A percentile compares a stretch with the other conserved stretches of the same genome.
Conservation (phyloP, 2,888 invertebrate species). For the Pollenia griseotomentosa region DNA sequence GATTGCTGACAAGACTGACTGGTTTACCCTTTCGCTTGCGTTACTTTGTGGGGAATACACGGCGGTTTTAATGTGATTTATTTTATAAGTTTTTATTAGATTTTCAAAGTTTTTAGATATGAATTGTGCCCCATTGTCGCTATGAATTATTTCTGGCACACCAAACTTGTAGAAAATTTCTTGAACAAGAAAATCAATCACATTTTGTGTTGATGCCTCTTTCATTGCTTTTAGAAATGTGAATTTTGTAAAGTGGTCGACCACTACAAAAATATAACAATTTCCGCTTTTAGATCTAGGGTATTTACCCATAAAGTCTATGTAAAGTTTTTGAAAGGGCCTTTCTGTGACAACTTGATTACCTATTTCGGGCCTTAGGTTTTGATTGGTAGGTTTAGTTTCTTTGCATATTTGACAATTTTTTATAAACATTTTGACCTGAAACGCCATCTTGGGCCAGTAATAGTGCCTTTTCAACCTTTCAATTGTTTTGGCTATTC, state of each 20-base stretch:
- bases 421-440: too few species aligned
- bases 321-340: not conserved
- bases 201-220: not conserved
- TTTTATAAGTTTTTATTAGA: not conserved
- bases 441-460: not conserved
- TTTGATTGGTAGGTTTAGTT: not conserved
- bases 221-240: slow-evolving; percentile 5
- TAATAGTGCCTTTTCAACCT: not conserved
- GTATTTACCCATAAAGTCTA: not conserved
- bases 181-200: not conserved
- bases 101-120: not conserved
- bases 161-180: not conserved
- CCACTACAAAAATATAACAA: not conserved
- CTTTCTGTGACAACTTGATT: not conserved
- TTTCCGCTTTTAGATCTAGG: not conserved
- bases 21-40: slow-evolving; percentile 15
- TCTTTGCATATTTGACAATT: too few species aligned
- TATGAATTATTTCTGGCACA: not conserved
- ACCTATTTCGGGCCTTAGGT: not conserved
- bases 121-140: not conserved
- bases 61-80: not conserved
- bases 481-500: not conserved
- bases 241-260: too few species aligned
- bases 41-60: slow-evolving; percentile 13
- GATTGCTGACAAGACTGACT: slow-evolving; percentile 9